Evolutionary conservation across 2,888 invertebrate genomes (phyloP).

Genomic region (Eustalomyia histrio): DNA sequence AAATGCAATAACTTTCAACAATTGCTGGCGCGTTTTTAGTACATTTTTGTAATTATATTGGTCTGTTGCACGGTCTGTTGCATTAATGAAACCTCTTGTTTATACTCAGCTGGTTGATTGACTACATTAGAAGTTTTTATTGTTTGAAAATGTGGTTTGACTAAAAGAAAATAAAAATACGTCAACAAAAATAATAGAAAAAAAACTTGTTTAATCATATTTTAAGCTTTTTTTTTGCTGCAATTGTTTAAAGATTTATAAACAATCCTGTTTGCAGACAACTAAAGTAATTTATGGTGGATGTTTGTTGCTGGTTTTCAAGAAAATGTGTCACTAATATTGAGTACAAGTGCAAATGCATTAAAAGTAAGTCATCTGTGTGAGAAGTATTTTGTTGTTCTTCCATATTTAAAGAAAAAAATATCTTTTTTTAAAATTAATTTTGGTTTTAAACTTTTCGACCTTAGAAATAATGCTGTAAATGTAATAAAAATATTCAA

Average conservation of each 20-base stretch:
- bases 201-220: slow-evolving; percentile 23
- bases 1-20: background rate
- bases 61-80: background rate
- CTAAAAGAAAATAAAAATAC: background rate
- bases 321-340: slow-evolving; percentile 56
- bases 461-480: too few species aligned
- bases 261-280: slow-evolving; percentile 27
- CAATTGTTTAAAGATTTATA: background rate
- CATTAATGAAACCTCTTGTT: background rate
- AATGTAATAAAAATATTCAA: too few species aligned
- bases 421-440: too few species aligned
- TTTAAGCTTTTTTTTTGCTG: background rate
- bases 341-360: slow-evolving; percentile 48
- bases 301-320: slow-evolving; percentile 15
- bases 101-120: background rate
- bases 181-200: background rate
- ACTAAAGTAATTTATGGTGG: slow-evolving; percentile 2
- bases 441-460: too few species aligned
- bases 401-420: background rate
- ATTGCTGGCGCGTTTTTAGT: background rate
- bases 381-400: background rate
- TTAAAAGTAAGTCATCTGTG: slow-evolving; percentile 51
- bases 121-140: slow-evolving; percentile 14
- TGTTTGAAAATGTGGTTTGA: background rate
- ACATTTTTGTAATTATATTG: slow-evolving; percentile 18